These are phyloP conservation scores for Netelia fuscicornis DNA, from an alignment of 2,888 invertebrate genomes.

Conservation along the genomic window DNA sequence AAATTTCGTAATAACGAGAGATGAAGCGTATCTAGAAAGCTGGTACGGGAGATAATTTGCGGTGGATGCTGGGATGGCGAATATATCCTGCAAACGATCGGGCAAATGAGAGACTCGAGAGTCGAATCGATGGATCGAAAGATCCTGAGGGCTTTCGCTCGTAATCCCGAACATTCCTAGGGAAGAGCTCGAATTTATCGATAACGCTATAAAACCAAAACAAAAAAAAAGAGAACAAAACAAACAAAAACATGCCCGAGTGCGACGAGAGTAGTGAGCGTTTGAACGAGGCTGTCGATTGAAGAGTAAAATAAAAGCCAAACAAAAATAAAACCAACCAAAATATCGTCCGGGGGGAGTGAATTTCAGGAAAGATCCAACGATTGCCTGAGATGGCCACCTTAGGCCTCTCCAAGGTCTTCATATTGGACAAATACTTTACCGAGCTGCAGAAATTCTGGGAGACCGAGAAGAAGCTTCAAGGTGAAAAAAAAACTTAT, in stretches of 20 bases:
- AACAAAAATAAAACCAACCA: slow-evolving; percentile 18
- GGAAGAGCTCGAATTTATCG: slow-evolving; percentile 9
- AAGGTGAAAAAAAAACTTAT: slow-evolving; percentile 89
- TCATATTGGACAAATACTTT: slow-evolving; percentile 99
- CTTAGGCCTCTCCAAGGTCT: slow-evolving; percentile 98
- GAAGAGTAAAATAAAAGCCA: slow-evolving; percentile 62
- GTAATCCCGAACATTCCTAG: slow-evolving; percentile 17
- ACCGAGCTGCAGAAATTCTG: slow-evolving; percentile 98
- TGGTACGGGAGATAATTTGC: slow-evolving; percentile 5
- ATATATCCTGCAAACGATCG: slow-evolving; percentile 4
- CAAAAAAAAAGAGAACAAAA: not conserved
- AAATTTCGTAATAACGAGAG: not conserved
- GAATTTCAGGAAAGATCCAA: slow-evolving; percentile 4
- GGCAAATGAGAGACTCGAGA: slow-evolving; percentile 41
- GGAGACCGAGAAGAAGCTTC: slow-evolving; percentile 98
- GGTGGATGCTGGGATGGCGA: slow-evolving; percentile 18
- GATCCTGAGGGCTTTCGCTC: slow-evolving; percentile 30
- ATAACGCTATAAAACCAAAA: not conserved
- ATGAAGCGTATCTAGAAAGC: slow-evolving; percentile 23
- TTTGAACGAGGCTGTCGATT: slow-evolving; percentile 69
- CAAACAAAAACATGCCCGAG: slow-evolving; percentile 79
- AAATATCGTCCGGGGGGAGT: not conserved
- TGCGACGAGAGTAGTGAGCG: slow-evolving; percentile 79
- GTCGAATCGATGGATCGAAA: slow-evolving; percentile 45
- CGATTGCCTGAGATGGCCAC: slow-evolving; percentile 91